These are phyloP conservation scores for Syrphus vitripennis DNA, from an alignment of 2,888 invertebrate species.

Conservation along the genomic window DNA sequence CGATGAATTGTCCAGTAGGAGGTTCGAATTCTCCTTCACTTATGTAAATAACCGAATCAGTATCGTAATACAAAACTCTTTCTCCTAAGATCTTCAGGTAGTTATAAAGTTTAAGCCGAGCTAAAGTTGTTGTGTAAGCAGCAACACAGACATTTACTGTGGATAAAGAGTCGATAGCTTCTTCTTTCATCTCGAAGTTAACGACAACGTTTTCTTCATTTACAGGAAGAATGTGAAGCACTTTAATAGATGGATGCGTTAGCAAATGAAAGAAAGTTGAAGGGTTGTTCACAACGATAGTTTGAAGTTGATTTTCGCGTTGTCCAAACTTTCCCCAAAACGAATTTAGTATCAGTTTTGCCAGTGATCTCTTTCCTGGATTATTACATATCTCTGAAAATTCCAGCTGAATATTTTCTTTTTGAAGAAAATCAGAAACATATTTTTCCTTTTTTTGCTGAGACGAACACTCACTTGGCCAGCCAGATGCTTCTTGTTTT, in stretches of 20 bases:
- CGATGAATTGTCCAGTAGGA: background rate
- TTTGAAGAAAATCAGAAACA: slow-evolving; percentile 68
- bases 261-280: slow-evolving; percentile 13
- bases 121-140: slow-evolving; percentile 77
- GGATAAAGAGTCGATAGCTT: background rate
- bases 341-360: slow-evolving; percentile 74
- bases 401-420: slow-evolving; percentile 72
- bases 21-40: background rate
- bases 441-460: slow-evolving; percentile 65
- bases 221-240: background rate
- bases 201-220: background rate
- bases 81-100: slow-evolving; percentile 72
- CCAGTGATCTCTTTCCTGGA: slow-evolving; percentile 72
- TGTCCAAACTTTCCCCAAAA: slow-evolving; percentile 76
- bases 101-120: slow-evolving; percentile 75
- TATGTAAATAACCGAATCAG: too few relatives aligned
- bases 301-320: slow-evolving; percentile 71
- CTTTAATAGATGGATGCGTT: background rate
- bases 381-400: slow-evolving; percentile 69
- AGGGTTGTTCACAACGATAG: slow-evolving; percentile 60
- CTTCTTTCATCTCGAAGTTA: background rate
- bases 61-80: background rate
- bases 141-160: slow-evolving; percentile 31
- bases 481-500: slow-evolving; percentile 73
- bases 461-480: slow-evolving; percentile 62